phyloP scores from a whole-genome alignment of 2,113 vertebrate species.

The Gallinago undulata region DNA sequence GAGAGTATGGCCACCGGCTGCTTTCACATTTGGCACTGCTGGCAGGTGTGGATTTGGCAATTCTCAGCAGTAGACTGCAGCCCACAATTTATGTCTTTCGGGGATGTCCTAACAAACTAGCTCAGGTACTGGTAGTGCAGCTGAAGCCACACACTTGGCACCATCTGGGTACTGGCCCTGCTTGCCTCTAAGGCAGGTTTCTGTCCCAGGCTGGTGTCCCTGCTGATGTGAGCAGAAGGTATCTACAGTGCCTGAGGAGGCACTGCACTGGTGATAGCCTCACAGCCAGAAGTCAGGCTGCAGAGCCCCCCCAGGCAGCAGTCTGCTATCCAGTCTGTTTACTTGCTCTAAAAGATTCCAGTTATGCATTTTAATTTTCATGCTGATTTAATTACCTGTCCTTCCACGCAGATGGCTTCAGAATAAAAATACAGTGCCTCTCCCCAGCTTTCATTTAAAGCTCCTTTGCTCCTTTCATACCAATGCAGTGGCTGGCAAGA shows the following conservation, averaged over 20 bases:
- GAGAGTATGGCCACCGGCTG: not conserved
- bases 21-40: not conserved
- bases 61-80: not conserved
- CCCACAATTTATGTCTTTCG: not conserved
- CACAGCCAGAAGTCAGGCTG: not conserved
- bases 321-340: not conserved
- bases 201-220: not conserved
- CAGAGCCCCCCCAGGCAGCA: not conserved
- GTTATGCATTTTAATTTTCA: constrained; percentile 10
- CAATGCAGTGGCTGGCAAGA: not conserved
- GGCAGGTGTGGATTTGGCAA: not conserved
- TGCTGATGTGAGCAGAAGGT: not conserved
- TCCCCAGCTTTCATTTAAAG: not conserved
- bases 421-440: not conserved
- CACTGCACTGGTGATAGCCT: not conserved
- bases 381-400: constrained; percentile 30
- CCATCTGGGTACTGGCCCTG: not conserved
- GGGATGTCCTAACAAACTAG: not conserved
- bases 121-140: not conserved
- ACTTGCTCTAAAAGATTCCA: not conserved
- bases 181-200: not conserved
- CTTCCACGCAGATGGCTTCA: not conserved
- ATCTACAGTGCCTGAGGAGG: not conserved
- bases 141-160: not conserved
- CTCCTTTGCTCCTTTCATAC: not conserved